Conservation (phyloP, 1,140 invertebrate species). For the Tetramorium alpestre region DNA sequence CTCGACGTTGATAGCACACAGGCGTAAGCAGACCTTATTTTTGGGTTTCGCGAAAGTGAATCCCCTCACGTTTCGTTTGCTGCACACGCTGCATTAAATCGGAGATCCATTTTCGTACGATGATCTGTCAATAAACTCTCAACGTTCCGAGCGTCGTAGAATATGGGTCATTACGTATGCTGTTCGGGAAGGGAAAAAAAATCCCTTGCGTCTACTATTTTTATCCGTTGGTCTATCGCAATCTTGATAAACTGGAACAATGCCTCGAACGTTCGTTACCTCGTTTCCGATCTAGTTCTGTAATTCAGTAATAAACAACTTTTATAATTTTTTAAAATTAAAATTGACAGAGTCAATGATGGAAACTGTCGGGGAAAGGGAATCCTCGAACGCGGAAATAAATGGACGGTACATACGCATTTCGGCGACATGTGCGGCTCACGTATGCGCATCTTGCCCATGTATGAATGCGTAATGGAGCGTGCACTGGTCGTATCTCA, state of each 20-base stretch:
- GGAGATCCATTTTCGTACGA: constrained; percentile 32
- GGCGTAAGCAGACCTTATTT: constrained; percentile 44
- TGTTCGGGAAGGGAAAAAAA: neutral
- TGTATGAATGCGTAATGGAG: constrained; percentile 50
- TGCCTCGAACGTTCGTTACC: neutral
- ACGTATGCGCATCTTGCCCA: constrained; percentile 28
- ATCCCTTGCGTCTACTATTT: constrained; percentile 18
- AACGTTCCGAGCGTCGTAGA: neutral
- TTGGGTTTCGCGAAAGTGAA: constrained; percentile 40
- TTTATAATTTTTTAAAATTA: neutral
- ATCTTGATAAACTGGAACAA: constrained; percentile 11
- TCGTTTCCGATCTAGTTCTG: neutral
- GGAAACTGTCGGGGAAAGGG: too few species aligned
- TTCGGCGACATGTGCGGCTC: constrained; percentile 7
- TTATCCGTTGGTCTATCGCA: neutral
- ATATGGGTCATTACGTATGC: constrained; percentile 57
- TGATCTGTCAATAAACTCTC: constrained; percentile 61
- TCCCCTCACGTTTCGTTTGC: constrained; percentile 1
- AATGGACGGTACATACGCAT: constrained; percentile 11
- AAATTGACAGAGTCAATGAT: neutral
- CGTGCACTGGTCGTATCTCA: constrained; percentile 35
- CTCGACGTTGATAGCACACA: constrained; percentile 20
- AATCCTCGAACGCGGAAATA: constrained; percentile 44
- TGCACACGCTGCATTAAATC: constrained; percentile 18
- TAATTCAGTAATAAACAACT: neutral